Evolutionary conservation across 2,113 vertebrate species (phyloP), one percentile per base, ranked within the genome.

Genomic region (Eonycteris spelaea): DNA sequence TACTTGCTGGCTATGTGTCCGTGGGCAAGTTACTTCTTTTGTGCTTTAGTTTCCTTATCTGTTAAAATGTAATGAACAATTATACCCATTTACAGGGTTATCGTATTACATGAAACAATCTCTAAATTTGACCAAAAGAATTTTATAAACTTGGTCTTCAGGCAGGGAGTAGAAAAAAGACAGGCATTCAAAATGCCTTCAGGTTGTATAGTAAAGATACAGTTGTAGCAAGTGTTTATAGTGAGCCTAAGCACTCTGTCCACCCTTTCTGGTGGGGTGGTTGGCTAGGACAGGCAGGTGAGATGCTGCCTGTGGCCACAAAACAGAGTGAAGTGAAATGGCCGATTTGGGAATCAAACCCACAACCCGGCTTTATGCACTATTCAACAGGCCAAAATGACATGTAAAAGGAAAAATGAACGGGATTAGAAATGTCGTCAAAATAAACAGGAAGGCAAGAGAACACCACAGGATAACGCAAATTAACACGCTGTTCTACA

Each of bases 31-130:
- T 94, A 77, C 26, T 73, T 94, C 85, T 48, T 63, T 16, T 28
- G 21, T 91, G 67, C 35, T 79, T 94, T 79, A 77, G 35, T 82
- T 94, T 88, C 35, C n/a, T 59, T 40, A 79, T 65, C 67, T 94
- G n/a, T 45, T 65, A 86, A 93, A 61, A 86, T 48, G 43, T 45
- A 30, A 59, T 28, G 51, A 59, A 80, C 38, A 86, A 75, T 18
- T 67, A 38, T 28, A 83, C 7, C 68, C 18, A 82, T 22, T 43
- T 45, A 94, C 0, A 80, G 40, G 38, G 38, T 65, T 80, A 51
- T 6, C 40, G 11, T 5, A 80, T 22, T 82, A 85, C 33, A 71
- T 57, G 8, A 65, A 92, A 65, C 6, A 35, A 78, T 90, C 38
- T 65, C 28, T 65, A 67, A 79, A n/a, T 88, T 48, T 71, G 57